phyloP scores from a whole-genome alignment of 2,797 vertebrate genomes.

The Acomys russatus region DNA sequence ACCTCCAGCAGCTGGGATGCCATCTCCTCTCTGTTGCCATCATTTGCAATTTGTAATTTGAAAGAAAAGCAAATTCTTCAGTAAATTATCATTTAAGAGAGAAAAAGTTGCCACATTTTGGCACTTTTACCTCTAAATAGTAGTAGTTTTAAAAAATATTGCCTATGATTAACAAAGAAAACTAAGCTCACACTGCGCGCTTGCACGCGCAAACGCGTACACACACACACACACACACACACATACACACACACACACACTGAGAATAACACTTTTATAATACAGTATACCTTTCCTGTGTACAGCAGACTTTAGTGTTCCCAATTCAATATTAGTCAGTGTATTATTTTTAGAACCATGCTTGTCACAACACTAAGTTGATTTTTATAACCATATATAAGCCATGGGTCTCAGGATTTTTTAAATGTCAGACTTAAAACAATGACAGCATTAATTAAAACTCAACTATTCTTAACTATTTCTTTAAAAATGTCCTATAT shows the following conservation, averaged over 20 bases:
- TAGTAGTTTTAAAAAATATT: constrained; percentile 11
- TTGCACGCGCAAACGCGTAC: no score
- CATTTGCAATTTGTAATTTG: constrained; percentile 23
- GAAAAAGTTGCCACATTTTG: neutral
- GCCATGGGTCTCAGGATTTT: neutral
- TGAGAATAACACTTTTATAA: constrained; percentile 12
- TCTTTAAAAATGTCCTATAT: neutral
- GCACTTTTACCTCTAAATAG: neutral
- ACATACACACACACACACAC: neutral
- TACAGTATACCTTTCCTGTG: neutral
- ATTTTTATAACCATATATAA: neutral
- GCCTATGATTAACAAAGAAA: neutral
- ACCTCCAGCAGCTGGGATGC: neutral
- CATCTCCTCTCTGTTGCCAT: constrained; percentile 2
- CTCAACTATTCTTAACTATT: neutral
- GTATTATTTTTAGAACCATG: neutral
- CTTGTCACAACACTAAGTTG: neutral
- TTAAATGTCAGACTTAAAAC: neutral
- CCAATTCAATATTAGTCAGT: neutral
- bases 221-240: neutral
- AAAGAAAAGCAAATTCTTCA: constrained; percentile 33
- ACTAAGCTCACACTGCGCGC: neutral
- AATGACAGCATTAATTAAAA: neutral
- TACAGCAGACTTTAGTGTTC: neutral
- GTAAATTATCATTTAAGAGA: neutral